These are phyloP conservation scores for Brachyalestes nurse DNA, from an alignment of 2,797 vertebrate genomes.

Conservation along the genomic window DNA sequence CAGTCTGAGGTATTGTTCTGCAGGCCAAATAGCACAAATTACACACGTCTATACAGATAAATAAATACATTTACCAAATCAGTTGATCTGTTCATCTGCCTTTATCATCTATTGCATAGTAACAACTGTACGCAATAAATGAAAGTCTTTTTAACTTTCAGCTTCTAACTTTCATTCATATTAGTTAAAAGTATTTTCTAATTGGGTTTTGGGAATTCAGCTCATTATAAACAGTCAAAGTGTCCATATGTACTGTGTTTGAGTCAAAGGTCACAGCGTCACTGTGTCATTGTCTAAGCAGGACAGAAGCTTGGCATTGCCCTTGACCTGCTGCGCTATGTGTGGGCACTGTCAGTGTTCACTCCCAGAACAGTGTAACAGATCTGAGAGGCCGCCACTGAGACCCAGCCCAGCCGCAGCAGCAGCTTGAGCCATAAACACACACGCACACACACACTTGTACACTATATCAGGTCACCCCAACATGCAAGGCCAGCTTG, in stretches of 20 bases:
- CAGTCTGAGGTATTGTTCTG: too few relatives aligned
- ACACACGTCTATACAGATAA: too few relatives aligned
- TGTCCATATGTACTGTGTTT: neutral
- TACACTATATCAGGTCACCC: slow-evolving; percentile 54
- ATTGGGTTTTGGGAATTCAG: too few relatives aligned
- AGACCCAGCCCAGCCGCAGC: slow-evolving; percentile 58
- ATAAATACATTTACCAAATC: too few relatives aligned
- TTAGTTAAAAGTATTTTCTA: too few relatives aligned
- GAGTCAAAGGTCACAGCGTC: slow-evolving; percentile 19
- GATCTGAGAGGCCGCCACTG: slow-evolving; percentile 65
- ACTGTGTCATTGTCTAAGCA: slow-evolving; percentile 11
- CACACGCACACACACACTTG: slow-evolving; percentile 34
- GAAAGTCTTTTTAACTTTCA: too few relatives aligned
- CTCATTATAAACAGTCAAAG: neutral
- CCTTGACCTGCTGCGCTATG: slow-evolving; percentile 47
- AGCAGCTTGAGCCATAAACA: slow-evolving; percentile 56
- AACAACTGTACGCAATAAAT: too few relatives aligned
- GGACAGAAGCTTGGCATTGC: slow-evolving; percentile 20
- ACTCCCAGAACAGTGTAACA: slow-evolving; percentile 64
- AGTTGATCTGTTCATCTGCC: too few relatives aligned
- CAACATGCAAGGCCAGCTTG: slow-evolving; percentile 40
- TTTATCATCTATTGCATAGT: too few relatives aligned
- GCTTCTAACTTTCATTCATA: too few relatives aligned
- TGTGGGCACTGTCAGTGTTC: slow-evolving; percentile 25
- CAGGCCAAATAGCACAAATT: too few relatives aligned